Conservation (phyloP, 2,113 vertebrate genomes). For the Thamnophis sirtalis region DNA sequence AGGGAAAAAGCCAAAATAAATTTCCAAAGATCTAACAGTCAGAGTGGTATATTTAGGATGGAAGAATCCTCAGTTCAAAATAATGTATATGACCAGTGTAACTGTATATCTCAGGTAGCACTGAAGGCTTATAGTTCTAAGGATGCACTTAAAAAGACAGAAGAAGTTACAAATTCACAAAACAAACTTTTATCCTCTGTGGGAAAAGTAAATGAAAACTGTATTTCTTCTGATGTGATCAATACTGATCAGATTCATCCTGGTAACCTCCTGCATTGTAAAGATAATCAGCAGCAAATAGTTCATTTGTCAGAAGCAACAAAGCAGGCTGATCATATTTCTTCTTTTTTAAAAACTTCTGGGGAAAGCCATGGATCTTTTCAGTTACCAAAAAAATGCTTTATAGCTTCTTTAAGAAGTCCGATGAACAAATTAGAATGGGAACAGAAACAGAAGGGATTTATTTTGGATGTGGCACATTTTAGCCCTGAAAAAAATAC, state of each 20-base stretch:
- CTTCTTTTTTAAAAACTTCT: conserved; percentile 59
- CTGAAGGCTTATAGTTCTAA: conserved; percentile 63
- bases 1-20: conserved; percentile 67
- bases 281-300: conserved; percentile 69
- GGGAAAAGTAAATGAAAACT: conserved; percentile 66
- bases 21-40: conserved; percentile 63
- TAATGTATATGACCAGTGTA: conserved; percentile 68
- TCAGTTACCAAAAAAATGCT: conserved; percentile 67
- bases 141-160: conserved; percentile 62
- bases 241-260: conserved; percentile 63
- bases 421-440: conserved; percentile 72
- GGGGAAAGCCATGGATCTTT: conserved; percentile 66
- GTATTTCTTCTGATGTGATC: conserved; percentile 50
- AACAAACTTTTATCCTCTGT: conserved; percentile 61
- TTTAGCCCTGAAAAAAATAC: conserved; percentile 66
- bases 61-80: conserved; percentile 71
- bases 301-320: conserved; percentile 62
- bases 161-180: conserved; percentile 66
- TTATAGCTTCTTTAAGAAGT: conserved; percentile 70
- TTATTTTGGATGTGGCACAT: conserved; percentile 71
- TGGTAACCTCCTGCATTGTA: conserved; percentile 68
- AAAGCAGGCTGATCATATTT: conserved; percentile 65
- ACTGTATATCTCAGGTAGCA: conserved; percentile 66
- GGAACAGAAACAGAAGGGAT: conserved; percentile 73
- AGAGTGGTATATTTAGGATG: conserved; percentile 68